phyloP scores from a whole-genome alignment of 2,888 invertebrate species.

The Pterobdella sp. region DNA sequence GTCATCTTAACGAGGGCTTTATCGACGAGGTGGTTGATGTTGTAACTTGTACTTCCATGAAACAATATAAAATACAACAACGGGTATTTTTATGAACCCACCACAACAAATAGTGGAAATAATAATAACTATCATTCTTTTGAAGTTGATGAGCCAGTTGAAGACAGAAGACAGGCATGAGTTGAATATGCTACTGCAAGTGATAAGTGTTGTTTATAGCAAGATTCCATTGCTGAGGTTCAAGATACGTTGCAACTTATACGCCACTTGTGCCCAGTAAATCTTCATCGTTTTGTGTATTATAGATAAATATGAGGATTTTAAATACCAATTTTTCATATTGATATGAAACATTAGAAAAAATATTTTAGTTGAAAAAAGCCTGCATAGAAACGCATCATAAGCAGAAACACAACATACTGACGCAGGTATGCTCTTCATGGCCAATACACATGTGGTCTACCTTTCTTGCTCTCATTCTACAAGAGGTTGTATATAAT shows the following conservation, averaged over 20 bases:
- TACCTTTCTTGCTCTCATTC: constrained; percentile 14
- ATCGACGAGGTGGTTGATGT: neutral
- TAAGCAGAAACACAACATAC: neutral
- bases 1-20: neutral
- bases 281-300: too few relatives aligned
- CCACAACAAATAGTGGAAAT: neutral
- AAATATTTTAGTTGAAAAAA: too few relatives aligned
- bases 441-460: constrained; percentile 11
- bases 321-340: too few relatives aligned
- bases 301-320: too few relatives aligned
- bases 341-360: too few relatives aligned
- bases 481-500: constrained; percentile 10
- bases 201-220: constrained; percentile 1
- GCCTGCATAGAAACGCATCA: neutral
- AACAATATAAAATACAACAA: neutral
- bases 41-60: neutral
- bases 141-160: constrained; percentile 16
- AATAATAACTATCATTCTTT: neutral
- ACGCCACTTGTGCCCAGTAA: neutral
- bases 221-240: constrained; percentile 4
- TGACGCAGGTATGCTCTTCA: constrained; percentile 15
- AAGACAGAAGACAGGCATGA: constrained; percentile 6
- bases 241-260: constrained; percentile 10
- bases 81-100: neutral
- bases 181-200: constrained; percentile 2